Conservation (phyloP, 2,797 vertebrate genomes). For the Xerus rutilus region DNA sequence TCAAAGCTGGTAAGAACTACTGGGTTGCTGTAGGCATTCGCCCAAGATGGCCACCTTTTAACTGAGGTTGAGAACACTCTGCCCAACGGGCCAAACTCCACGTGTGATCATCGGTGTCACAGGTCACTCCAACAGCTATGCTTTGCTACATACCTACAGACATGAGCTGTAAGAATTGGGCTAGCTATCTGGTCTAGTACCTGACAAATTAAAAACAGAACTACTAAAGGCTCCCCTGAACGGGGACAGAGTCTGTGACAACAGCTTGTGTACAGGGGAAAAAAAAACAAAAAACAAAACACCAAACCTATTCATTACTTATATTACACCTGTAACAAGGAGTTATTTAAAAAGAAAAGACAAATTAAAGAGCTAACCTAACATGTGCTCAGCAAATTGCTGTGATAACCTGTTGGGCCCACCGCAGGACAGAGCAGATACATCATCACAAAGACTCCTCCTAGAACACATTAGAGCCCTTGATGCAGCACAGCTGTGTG, state of each 20-base stretch:
- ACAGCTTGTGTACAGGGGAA: background rate
- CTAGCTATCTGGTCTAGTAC: background rate
- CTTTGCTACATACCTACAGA: background rate
- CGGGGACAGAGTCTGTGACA: background rate
- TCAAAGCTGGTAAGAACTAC: background rate
- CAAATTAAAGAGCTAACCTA: background rate
- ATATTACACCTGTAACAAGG: background rate
- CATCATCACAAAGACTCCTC: no score
- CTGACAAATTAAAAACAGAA: background rate
- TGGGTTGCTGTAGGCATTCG: background rate
- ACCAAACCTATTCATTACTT: background rate
- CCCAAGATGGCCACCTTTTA: background rate
- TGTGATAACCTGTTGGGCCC: background rate
- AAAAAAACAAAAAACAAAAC: background rate
- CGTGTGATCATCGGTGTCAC: no score
- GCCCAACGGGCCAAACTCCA: background rate
- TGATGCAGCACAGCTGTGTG: no score
- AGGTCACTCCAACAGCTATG: background rate
- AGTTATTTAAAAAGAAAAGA: background rate
- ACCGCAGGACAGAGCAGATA: background rate
- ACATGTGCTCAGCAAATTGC: background rate
- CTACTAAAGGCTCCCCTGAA: background rate
- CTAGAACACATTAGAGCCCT: background rate
- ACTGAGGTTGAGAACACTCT: background rate
- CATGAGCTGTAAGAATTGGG: background rate